phyloP scores from a whole-genome alignment of 2,888 invertebrate genomes.

The Coleophora flavipennella region DNA sequence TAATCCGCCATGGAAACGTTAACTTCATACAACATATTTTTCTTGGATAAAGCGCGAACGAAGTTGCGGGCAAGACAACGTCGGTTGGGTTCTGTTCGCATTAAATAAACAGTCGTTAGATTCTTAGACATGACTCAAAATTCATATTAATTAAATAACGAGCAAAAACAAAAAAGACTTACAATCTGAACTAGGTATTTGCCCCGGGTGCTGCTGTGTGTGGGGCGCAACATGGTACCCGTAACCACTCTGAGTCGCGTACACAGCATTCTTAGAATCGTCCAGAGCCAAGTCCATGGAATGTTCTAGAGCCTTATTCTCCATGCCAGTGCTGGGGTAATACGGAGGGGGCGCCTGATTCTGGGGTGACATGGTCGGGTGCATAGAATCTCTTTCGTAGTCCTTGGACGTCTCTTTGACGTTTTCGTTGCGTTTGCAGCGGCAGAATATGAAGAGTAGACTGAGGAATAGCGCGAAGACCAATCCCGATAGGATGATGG shows the following conservation, averaged over 20 bases:
- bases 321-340: slow-evolving; percentile 87
- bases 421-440: slow-evolving; percentile 85
- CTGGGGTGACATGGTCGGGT: slow-evolving; percentile 88
- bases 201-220: slow-evolving; percentile 72
- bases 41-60: too few species aligned
- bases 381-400: slow-evolving; percentile 91
- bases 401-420: slow-evolving; percentile 90
- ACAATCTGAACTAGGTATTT: slow-evolving; percentile 85
- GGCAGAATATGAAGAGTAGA: slow-evolving; percentile 83
- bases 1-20: too few species aligned
- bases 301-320: slow-evolving; percentile 93
- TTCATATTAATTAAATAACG: too few species aligned
- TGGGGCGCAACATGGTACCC: slow-evolving; percentile 86
- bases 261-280: slow-evolving; percentile 88
- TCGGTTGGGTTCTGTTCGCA: too few species aligned
- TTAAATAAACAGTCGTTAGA: too few species aligned
- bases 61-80: too few species aligned
- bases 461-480: slow-evolving; percentile 83
- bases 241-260: slow-evolving; percentile 88
- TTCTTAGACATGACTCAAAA: too few species aligned
- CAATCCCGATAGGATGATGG: slow-evolving; percentile 83
- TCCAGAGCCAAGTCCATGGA: slow-evolving; percentile 90
- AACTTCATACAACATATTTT: too few species aligned
- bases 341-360: slow-evolving; percentile 92
- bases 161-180: slow-evolving; percentile 51